Conservation (phyloP, 2,888 invertebrate species). For the Synergus itoensis region DNA sequence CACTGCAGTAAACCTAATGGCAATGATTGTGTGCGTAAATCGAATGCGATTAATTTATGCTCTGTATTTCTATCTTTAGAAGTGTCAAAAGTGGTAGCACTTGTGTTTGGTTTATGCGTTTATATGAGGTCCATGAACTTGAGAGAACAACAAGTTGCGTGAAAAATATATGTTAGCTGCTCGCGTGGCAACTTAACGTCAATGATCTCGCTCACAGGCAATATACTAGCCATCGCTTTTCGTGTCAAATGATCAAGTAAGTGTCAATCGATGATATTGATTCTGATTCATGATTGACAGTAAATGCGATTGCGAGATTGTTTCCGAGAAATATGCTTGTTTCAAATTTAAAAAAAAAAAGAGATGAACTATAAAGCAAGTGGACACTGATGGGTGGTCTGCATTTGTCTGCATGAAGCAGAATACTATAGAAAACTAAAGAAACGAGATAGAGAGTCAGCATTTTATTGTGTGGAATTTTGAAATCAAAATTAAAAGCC, state of each 20-base stretch:
- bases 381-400: background rate
- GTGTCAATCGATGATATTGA: conserved; percentile 35
- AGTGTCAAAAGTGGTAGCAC: conserved; percentile 44
- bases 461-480: background rate
- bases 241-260: background rate
- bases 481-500: background rate
- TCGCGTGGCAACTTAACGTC: conserved; percentile 23
- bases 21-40: conserved; percentile 56
- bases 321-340: background rate
- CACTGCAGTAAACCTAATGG: conserved; percentile 51
- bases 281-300: conserved; percentile 13
- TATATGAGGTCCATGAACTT: conserved; percentile 60
- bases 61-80: conserved; percentile 61
- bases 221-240: conserved; percentile 19
- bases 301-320: background rate
- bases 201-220: conserved; percentile 25
- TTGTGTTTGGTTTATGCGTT: conserved; percentile 37
- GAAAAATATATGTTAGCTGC: background rate
- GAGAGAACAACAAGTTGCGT: conserved; percentile 27
- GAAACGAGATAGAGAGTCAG: background rate
- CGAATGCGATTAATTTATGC: conserved; percentile 60
- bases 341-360: background rate
- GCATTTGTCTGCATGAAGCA: background rate
- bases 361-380: background rate
- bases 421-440: background rate